Base-by-base conservation (phyloP, 2,888 invertebrate genomes). In the Periphyllus acericola region DNA sequence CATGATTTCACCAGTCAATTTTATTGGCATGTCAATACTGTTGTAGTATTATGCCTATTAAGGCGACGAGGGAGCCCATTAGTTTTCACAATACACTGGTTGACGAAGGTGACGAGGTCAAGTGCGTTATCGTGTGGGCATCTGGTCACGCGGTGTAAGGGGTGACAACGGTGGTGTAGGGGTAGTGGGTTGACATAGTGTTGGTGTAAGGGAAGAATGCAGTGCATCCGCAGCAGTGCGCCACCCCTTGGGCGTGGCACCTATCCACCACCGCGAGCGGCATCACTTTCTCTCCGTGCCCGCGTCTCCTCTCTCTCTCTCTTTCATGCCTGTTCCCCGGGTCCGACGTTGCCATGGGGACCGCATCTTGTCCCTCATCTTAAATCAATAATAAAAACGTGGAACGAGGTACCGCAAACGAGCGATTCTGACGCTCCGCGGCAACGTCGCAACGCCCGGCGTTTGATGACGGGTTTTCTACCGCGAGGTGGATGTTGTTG, bases 301-400 rank as follows among this genome's bases (percentile, higher is more conserved):
- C 83, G n/a, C 66, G 79, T 8, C 52, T 76, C 76, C 71, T 71
- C 74, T 74, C 40, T 29, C 81, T 29, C 36, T 68, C 83, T 76
- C 71, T 79, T 74, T 55, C 86, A 21, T 72, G 55, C 36, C 72
- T 55, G 78, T 78, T 34, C 60, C 32, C 36, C 66, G 84, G 66
- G 46, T 76, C 76, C 84, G 84, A 84, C 84, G 87, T 87, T 87
- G 87, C 72, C 74, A 87, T 87, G 74, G 87, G 32, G 36, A 87
- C 40, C 80, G 80, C 87, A 87, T 87, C 87, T 87, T 80, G 79
- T 87, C 80, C 72, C 87, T 52, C 40, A 74, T 87, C 87, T 80
- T 80, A 80, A 87, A 87, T 87, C 87, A 80, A 87, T 87, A 87
- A 87, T 87, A 87, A 87, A 87, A 87, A 87, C 87, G 87, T 81